Conservation (phyloP, 1,140 invertebrate genomes). For the Neodiprion virginianus region DNA sequence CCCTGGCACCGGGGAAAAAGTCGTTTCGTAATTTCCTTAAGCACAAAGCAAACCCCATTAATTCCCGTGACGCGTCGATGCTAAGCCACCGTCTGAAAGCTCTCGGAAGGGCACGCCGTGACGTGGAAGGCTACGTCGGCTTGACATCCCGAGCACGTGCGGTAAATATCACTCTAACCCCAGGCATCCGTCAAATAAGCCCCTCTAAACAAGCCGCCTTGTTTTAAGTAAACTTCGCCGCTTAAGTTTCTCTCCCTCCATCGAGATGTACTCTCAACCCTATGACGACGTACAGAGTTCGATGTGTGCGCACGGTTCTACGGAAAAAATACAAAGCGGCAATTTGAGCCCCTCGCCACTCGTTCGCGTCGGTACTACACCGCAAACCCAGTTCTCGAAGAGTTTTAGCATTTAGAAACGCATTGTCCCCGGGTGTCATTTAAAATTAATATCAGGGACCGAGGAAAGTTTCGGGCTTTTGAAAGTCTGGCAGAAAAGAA, state of each 20-base stretch:
- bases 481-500: too few species aligned
- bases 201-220: slow-evolving; percentile 9
- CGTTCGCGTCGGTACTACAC: too few species aligned
- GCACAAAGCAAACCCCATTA: slow-evolving; percentile 15
- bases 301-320: too few species aligned
- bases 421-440: too few species aligned
- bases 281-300: too few species aligned
- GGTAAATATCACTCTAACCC: slow-evolving; percentile 14
- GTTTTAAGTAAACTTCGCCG: slow-evolving; percentile 12
- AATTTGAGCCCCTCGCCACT: too few species aligned
- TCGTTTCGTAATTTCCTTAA: slow-evolving; percentile 8
- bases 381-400: too few species aligned
- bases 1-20: background rate
- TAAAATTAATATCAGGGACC: too few species aligned
- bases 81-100: slow-evolving; percentile 1
- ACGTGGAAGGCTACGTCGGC: background rate
- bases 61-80: slow-evolving; percentile 12
- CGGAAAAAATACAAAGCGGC: too few species aligned
- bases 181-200: slow-evolving; percentile 4
- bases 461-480: too few species aligned
- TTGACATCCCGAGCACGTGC: background rate
- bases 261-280: too few species aligned
- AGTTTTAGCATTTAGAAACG: too few species aligned
- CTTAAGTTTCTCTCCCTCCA: background rate
- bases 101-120: background rate